These are phyloP conservation scores for Priocnemis perturbator DNA, from an alignment of 2,888 invertebrate species.

Conservation along the genomic window DNA sequence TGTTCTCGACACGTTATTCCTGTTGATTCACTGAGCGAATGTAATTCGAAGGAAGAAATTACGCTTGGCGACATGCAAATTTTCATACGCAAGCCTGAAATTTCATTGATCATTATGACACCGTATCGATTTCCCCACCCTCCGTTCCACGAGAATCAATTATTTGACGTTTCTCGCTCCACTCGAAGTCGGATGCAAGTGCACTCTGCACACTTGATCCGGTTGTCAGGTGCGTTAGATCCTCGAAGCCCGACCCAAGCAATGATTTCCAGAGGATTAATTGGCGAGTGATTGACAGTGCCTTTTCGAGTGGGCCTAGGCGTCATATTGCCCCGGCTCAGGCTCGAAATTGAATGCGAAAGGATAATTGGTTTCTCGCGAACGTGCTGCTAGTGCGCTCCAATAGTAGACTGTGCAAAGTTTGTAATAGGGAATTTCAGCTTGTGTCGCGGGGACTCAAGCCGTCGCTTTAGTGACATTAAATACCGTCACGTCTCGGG, in stretches of 20 bases:
- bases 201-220: conserved; percentile 52
- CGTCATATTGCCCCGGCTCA: conserved; percentile 29
- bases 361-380: conserved; percentile 54
- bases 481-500: too few species aligned
- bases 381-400: conserved; percentile 19
- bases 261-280: conserved; percentile 56
- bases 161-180: conserved; percentile 27
- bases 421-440: conserved; percentile 27
- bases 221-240: conserved; percentile 47
- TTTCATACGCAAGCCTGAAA: too few species aligned
- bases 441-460: not conserved
- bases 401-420: conserved; percentile 41
- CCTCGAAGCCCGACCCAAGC: conserved; percentile 50
- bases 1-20: too few species aligned
- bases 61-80: too few species aligned
- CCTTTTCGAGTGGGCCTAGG: conserved; percentile 43
- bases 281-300: conserved; percentile 57
- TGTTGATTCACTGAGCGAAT: too few species aligned
- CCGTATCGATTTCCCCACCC: too few species aligned
- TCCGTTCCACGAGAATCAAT: conserved; percentile 26
- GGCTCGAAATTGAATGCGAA: conserved; percentile 48
- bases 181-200: conserved; percentile 49
- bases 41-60: too few species aligned
- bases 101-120: too few species aligned
- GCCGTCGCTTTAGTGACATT: too few species aligned